Percentiles rank a stretch among this genome's conserved stretches.
Evolutionary conservation across 2,113 vertebrate genomes (phyloP).

Genomic region (Neoarius graeffei): DNA sequence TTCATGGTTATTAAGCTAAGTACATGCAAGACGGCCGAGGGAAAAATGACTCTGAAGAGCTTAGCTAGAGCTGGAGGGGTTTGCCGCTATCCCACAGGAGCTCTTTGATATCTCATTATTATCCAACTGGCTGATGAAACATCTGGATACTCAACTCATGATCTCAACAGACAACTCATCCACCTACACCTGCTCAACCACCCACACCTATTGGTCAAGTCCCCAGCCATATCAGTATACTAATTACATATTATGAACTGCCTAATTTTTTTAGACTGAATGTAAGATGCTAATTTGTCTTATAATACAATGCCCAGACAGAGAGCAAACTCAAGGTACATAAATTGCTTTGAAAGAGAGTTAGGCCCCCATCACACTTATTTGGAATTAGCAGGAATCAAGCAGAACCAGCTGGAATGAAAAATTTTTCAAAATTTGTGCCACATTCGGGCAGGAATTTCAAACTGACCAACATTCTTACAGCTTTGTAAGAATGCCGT

Average conservation of each 20-base stretch:
- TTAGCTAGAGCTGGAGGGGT: constrained; percentile 38
- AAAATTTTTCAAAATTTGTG: too few species aligned
- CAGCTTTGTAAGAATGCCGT: too few species aligned
- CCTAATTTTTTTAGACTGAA: constrained; percentile 64
- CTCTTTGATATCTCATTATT: constrained; percentile 59
- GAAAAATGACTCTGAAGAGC: constrained; percentile 27
- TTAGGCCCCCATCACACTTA: constrained; percentile 34
- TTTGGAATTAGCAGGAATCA: too few species aligned
- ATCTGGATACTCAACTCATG: constrained; percentile 56
- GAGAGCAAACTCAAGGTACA: constrained; percentile 47
- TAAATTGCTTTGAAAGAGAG: constrained; percentile 62
- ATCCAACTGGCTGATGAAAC: constrained; percentile 62
- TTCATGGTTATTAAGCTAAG: constrained; percentile 48
- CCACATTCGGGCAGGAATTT: too few species aligned
- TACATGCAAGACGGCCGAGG: constrained; percentile 2
- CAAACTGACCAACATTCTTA: too few species aligned
- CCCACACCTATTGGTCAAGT: constrained; percentile 38
- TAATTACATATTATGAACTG: constrained; percentile 59
- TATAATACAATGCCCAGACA: constrained; percentile 46
- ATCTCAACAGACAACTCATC: constrained; percentile 44
- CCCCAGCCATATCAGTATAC: constrained; percentile 57
- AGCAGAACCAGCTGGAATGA: too few species aligned
- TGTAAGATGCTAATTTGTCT: constrained; percentile 59
- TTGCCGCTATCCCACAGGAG: constrained; percentile 36
- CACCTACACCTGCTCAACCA: constrained; percentile 45